Base-by-base conservation (phyloP, 2,113 vertebrate genomes). In the Chunga burmeisteri region DNA sequence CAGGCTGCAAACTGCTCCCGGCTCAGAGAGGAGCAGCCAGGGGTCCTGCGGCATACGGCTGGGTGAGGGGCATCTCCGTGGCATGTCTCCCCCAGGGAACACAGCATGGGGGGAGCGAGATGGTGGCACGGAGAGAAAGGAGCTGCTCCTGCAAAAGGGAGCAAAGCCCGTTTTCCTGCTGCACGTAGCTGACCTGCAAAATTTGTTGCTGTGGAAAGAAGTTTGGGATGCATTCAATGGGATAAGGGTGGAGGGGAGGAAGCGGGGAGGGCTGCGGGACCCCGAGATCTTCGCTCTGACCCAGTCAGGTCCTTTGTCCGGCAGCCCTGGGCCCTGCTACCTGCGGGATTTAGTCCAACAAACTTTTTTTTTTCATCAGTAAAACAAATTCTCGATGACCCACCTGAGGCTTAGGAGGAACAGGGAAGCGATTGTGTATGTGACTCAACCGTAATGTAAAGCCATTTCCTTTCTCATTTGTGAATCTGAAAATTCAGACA, bases 131-230 rank as follows among this genome's bases (percentile, higher is more conserved):
- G 44, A 15, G 2, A 30, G 75, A 9, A 32, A n/a, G 38, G 9
- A 53, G 58, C 58, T 13, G 70, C 49, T 40, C 50, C 62, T 46
- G 29, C 11, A 11, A 10, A 50, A 7, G 7, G 38, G 40, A 23
- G 0, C 2, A 20, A 12, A 53, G 2, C 34, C 29, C 3, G 0
- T 1, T 3, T 17, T 52, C 36, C 59, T 6, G 11, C 47, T 2
- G 20, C 42, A 2, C 1, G 1, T 6, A 9, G 26, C 50, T 3
- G 18, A 19, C 9, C 46, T 32, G 74, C 34, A 17, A 44, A 58
- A 3, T 34, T 2, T 55, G 0, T 14, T 32, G 59, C 83, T 66
- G 58, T 7, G 4, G 55, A 10, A 16, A 6, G 26, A 13, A 8
- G 5, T 15, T 2, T 34, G 18, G 53, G 50, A 5, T 14, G 53